These are phyloP conservation scores for Zosterops borbonicus DNA, from an alignment of 2,113 vertebrate genomes.

Conservation along the genomic window DNA sequence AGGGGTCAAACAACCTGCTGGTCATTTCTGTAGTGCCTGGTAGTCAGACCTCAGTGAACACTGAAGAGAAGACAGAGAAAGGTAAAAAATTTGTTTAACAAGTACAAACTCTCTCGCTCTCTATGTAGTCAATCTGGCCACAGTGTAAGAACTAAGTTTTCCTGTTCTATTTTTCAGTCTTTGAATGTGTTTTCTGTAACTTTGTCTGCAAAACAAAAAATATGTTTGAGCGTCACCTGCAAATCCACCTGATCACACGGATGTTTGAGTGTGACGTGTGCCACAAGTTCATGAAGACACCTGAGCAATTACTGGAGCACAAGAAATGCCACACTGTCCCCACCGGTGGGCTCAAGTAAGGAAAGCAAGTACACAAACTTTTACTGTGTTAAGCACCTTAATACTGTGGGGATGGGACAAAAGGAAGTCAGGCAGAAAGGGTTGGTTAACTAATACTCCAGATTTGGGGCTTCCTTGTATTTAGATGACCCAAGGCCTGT, in stretches of 20 bases:
- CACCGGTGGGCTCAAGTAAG: constrained; percentile 99
- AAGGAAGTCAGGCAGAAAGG: background rate
- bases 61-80: constrained; percentile 95
- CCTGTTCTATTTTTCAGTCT: constrained; percentile 78
- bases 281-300: constrained; percentile 99
- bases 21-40: constrained; percentile 89
- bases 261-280: constrained; percentile 99
- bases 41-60: constrained; percentile 84
- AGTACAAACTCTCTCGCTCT: background rate
- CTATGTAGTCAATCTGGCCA: background rate
- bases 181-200: constrained; percentile 99
- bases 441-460: background rate
- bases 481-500: background rate
- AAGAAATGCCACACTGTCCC: constrained; percentile 99
- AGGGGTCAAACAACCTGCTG: constrained; percentile 87
- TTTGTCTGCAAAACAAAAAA: constrained; percentile 98
- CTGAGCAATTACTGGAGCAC: constrained; percentile 98
- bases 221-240: constrained; percentile 98
- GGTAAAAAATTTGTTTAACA: constrained; percentile 69
- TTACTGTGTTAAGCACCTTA: constrained; percentile 79
- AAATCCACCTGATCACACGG: constrained; percentile 98
- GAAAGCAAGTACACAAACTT: constrained; percentile 98
- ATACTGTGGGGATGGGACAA: background rate
- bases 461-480: background rate
- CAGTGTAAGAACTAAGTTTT: background rate